Base-by-base conservation (phyloP, 2,113 vertebrate species). In the Bubo scandiacus region DNA sequence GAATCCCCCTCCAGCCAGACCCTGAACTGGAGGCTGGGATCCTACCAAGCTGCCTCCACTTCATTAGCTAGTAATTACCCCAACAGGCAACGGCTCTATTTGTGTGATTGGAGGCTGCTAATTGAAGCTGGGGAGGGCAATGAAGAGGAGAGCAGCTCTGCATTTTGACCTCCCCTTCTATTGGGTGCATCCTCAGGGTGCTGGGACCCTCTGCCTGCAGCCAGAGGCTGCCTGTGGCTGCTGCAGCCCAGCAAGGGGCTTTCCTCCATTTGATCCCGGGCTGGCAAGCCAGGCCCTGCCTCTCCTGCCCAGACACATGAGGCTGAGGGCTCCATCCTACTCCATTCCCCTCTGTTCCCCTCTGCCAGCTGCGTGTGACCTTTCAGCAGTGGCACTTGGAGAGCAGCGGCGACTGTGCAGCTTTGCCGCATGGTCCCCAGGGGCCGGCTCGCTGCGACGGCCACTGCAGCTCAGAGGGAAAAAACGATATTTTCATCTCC, bases 401-500 rank as follows among this genome's bases (percentile, higher is more conserved):
- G 63, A 81, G 58, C 81, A 0, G 94, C 27, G 38, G 81, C 6
- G 65, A 77, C 32, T 22, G 91, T 21, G 72, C 92, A 16, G 95
- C 94, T 96, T 71, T 67, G 95, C 88, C 3, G 2, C 26, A 6
- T 18, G 52, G 67, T 94, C 97, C 96, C 96, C 26, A 5, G 40
- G 95, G 97, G 93, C 93, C 10, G 7, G 65, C 83, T 84, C 6
- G 29, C 81, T 13, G 47, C 86, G 83, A 13, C 40, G 40, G 91
- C 95, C 79, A 10, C 92, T 5, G 42, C 42, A 15, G 62, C 96
- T 97, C 90, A 9, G 52, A 95, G 95, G 87, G 88, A 77, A 73
- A 96, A 96, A 97, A 96, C 91, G 27, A 32, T 80, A 81, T 97
- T 97, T 97, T 96, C 96, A 88, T 95, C 96, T 97, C 89, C 58